Base-by-base conservation (phyloP, 2,888 invertebrate genomes). In the Strigamia maritima region DNA sequence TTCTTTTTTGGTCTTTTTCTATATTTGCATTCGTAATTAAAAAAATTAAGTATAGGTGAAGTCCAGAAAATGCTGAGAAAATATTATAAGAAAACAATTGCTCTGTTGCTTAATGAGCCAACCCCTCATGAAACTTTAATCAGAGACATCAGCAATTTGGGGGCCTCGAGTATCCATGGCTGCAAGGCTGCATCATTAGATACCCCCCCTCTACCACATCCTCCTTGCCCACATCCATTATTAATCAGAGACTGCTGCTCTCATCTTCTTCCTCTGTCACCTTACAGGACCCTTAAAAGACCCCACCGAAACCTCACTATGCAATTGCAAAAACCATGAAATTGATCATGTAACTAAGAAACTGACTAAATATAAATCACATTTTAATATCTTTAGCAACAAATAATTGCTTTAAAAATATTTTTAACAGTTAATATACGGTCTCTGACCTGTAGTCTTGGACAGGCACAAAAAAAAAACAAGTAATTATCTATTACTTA, bases 121-220 rank as follows among this genome's bases (percentile, higher is more conserved):
- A 44, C 77, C 19, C 38, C 77, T 77, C 77, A 77, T 77, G 77
- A 77, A 77, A 77, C 40, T 77, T 77, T 77, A 77, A 77, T 77
- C 77, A 77, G 22, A 44, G 77, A 44, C 77, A 77, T 77, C 77
- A 77, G 77, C 77, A 77, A 77, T 77, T 77, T 77, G 44, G 77
- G 44, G 35, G 22, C 40, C 44, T 35, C 28, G 31, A 75, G 75
- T 75, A 75, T 35, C 75, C 75, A 31, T 31, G 75, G 75, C 75
- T 75, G 26, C 28, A 31, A 75, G 75, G 75, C 75, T 70, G 70
- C 70, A 70, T 70, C 70, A 70, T 70, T 70, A 70, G 70, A 70
- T 24, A 24, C 28, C 70, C 70, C 24, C 70, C 70, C 70, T n/a
- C 70, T 70, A 26, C 70, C 70, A 70, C 70, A 28, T 70, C 70